Evolutionary conservation across 2,113 vertebrate species (phyloP), one percentile per base, ranked within the genome.

Genomic region (Dolichallabes microphthalmus): DNA sequence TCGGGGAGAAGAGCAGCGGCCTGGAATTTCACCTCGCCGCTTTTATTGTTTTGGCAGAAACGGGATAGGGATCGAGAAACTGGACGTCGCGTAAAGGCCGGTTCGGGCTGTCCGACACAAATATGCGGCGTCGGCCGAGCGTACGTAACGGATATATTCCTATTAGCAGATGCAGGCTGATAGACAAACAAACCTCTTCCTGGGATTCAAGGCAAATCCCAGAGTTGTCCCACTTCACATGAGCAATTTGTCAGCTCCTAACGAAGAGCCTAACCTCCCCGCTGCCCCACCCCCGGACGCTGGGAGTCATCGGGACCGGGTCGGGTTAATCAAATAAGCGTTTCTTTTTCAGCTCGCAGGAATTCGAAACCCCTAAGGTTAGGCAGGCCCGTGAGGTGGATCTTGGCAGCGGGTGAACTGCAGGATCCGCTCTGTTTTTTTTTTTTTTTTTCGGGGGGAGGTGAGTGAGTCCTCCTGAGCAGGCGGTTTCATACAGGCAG

Each of bases 171-270:
- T 13, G 39, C 58, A 63, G 83, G 83, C 75, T 45, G 57, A 86
- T 85, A 88, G 88, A 89, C 86, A 88, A 45, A 45, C 45, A 45
- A 45, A 81, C 84, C 63, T 55, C 69, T 55, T 73, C 63, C 32
- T 69, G 73, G 74, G 85, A 60, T 90, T 86, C 66, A 69, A 80
- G 79, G 82, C 69, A 80, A 79, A 85, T 79, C 8, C 27, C 52
- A 74, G 52, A 82, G 74, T 55, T 83, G 63, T 83, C 87, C 80
- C 50, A 73, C 79, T 88, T 90, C 83, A 91, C 90, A 88, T 88
- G 79, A 91, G 86, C 89, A 92, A 92, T 93, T 92, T 94, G 91
- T 92, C 91, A 90, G 89, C 86, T 71, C 86, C 84, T 86, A 85
- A 83, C 68, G 75, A 85, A 85, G 82, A 89, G 80, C 73, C 45